Percentiles rank a stretch among this genome's conserved stretches.
Evolutionary conservation across 2,888 invertebrate genomes (phyloP).

Genomic region (Mythimna ferrago): DNA sequence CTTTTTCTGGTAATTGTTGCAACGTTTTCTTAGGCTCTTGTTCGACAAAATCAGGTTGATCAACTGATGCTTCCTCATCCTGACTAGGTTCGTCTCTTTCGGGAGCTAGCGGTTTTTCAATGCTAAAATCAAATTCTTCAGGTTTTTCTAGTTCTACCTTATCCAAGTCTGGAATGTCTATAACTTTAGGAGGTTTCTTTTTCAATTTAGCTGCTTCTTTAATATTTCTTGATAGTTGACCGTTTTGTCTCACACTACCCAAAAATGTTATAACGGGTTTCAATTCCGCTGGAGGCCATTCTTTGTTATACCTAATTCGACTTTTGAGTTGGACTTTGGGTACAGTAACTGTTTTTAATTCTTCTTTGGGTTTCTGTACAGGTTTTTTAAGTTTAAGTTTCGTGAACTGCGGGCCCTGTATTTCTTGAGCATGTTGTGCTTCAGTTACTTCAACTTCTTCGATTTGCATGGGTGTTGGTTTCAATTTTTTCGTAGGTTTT

Average conservation of each 20-base stretch:
- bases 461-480: constrained; percentile 89
- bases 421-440: constrained; percentile 91
- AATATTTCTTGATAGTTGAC: constrained; percentile 92
- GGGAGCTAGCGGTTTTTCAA: constrained; percentile 51
- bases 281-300: constrained; percentile 91
- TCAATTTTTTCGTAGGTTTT: constrained; percentile 67
- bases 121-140: constrained; percentile 72
- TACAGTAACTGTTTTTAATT: constrained; percentile 80
- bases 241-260: constrained; percentile 91
- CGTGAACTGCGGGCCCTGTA: constrained; percentile 91
- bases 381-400: constrained; percentile 93
- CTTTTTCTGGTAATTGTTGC: constrained; percentile 8
- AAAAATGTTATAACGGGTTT: constrained; percentile 89
- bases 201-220: constrained; percentile 92
- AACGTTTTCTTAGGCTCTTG: constrained; percentile 28
- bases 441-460: constrained; percentile 91
- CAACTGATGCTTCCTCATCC: constrained; percentile 45
- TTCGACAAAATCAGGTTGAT: constrained; percentile 1
- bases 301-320: constrained; percentile 91
- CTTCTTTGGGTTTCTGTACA: constrained; percentile 86
- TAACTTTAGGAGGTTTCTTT: constrained; percentile 90
- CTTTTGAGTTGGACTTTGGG: constrained; percentile 94
- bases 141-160: constrained; percentile 89
- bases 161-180: constrained; percentile 88
- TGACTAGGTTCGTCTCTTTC: constrained; percentile 12